Evolutionary conservation across 1,140 invertebrate genomes (phyloP).

Genomic region (Nephila pilipes): DNA sequence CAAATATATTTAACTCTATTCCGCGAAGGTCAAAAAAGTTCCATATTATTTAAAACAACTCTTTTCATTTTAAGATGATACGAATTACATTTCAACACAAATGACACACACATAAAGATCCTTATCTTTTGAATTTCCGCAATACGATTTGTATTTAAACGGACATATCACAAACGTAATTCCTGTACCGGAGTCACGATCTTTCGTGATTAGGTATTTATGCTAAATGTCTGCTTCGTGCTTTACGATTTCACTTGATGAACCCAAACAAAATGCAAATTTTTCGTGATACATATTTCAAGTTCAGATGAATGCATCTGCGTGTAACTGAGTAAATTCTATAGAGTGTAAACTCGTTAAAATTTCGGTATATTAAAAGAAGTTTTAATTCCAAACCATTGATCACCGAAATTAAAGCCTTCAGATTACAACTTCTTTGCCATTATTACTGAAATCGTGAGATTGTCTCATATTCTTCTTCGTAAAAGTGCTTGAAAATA

Average conservation of each 20-base stretch:
- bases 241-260: neutral
- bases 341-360: too few species aligned
- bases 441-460: too few species aligned
- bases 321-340: neutral
- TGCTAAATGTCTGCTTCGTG: neutral
- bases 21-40: too few species aligned
- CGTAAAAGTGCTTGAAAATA: too few species aligned
- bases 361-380: too few species aligned
- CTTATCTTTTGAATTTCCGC: neutral
- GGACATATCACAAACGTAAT: neutral
- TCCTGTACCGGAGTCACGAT: neutral
- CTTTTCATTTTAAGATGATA: neutral
- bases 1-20: too few species aligned
- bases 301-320: neutral
- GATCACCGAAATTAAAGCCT: too few species aligned
- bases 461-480: too few species aligned
- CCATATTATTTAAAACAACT: neutral
- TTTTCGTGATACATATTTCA: neutral
- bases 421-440: too few species aligned
- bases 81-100: neutral
- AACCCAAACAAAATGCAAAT: neutral
- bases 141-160: neutral
- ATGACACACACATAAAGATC: neutral
- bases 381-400: too few species aligned
- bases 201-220: neutral